Evolutionary conservation across 2,888 invertebrate species (phyloP), one percentile per base, ranked within the genome.

Genomic region (Leptopilina myrica): DNA sequence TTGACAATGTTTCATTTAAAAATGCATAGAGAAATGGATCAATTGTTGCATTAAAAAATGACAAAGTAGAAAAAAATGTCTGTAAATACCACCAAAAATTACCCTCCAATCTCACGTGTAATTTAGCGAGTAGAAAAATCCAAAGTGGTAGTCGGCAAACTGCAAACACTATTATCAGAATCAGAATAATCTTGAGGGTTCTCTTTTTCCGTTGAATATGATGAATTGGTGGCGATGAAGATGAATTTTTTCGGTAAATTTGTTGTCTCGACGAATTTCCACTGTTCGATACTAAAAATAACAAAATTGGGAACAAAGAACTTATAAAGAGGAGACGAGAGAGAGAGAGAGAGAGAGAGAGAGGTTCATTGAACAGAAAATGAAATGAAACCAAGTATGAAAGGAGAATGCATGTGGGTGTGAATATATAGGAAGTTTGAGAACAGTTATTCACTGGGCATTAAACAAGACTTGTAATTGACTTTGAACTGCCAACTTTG

Each of bases 11-110:
- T 85, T 93, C 93, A 56, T 93, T 92, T 8, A 94, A 89, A 84
- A 94, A 94, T 2, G 94, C 93, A 84, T 94, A 95, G 46, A 94
- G 89, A 75, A 94, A 92, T 0, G 94, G 94, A 91, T 95, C 94
- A 40, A 94, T 80, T 0, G 93, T 92, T 66, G 93, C 93, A 84
- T 93, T 94, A 5, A 93, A 79, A 62, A 94, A 86, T 6, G 93
- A 93, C n/a, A 95, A 85, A 5, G 92, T 87, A 11, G 93, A 92
- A 5, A 94, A 92, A n/a, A 89, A 82, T 78, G 93, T 93, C 83
- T 93, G 92, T 11, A 93, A 81, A 64, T 93, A 89, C 93, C 93
- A 94, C 84, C 92, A 87, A 7, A 86, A 65, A 46, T 85, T 85
- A 64, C 87, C 85, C 20, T 87, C 83, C 73, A 90, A 86, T 11